These are phyloP conservation scores for Leptinotarsa defecta DNA, from an alignment of 1,140 invertebrate species.

Conservation along the genomic window DNA sequence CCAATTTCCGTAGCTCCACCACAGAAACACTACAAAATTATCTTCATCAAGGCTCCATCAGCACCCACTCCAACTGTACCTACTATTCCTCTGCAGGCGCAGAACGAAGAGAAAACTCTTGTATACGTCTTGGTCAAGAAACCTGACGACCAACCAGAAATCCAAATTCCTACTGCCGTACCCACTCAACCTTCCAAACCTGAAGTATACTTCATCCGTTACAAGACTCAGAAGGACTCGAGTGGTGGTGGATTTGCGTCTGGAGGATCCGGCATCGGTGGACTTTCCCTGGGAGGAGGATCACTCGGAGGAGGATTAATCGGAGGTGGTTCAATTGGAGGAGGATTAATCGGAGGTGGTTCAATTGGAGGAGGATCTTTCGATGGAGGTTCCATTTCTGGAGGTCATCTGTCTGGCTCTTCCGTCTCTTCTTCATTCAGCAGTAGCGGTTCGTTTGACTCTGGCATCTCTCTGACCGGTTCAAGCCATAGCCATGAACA, in stretches of 20 bases:
- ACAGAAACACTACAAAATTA: conserved; percentile 87
- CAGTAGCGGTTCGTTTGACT: not conserved
- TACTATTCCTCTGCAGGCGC: conserved; percentile 63
- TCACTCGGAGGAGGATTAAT: conserved; percentile 48
- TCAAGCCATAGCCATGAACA: not conserved
- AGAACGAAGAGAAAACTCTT: conserved; percentile 86
- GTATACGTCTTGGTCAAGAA: conserved; percentile 88
- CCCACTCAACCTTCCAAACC: conserved; percentile 83
- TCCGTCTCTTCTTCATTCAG: conserved; percentile 16
- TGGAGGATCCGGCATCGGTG: conserved; percentile 51
- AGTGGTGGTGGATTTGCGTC: conserved; percentile 58
- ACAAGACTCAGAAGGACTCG: conserved; percentile 79
- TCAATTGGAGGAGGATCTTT: conserved; percentile 34
- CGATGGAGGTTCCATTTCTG: not conserved
- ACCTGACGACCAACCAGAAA: conserved; percentile 78
- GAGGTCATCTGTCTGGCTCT: conserved; percentile 1
- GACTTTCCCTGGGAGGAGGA: conserved; percentile 49
- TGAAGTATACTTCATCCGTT: conserved; percentile 88
- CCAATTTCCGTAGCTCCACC: conserved; percentile 63
- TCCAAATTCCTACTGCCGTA: conserved; percentile 72
- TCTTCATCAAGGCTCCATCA: conserved; percentile 86
- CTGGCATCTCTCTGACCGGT: not conserved
- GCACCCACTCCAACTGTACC: conserved; percentile 75
- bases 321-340: conserved; percentile 32
- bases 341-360: conserved; percentile 14